Base-by-base conservation (phyloP, 2,113 vertebrate genomes). In the Fukomys damarensis region DNA sequence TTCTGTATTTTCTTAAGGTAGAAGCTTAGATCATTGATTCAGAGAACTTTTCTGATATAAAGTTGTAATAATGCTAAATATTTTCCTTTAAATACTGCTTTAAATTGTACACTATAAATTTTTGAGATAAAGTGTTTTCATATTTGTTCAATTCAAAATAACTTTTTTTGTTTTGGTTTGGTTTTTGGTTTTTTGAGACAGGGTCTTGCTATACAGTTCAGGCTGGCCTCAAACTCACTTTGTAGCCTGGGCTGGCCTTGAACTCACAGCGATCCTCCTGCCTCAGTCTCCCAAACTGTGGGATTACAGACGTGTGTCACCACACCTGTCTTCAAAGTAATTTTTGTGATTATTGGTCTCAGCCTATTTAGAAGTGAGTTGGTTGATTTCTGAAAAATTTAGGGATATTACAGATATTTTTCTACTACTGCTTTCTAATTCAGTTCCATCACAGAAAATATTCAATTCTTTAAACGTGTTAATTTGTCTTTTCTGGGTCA, bases 81-180 rank as follows among this genome's bases (percentile, higher is more conserved):
- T 58, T 74, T 22, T 26, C 54, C 46, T 93, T 68, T 85, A 74
- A 89, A 74, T 16, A 96, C 24, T 85, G 28, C 41, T 81, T 81
- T 68, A 68, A 41, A 7, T 52, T 59, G n/a, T 13, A 54, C 54
- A 22, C 7, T 13, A 76, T 17, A 76, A 81, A 82, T 52, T 81
- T 61, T 94, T 32, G 54, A 85, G 30, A 94, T 26, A 56, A 2
- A 38, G 19, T 49, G 19, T 38, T 86, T 90, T 92, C 30, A 43
- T 86, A 86, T 96, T 68, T 82, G 43, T 52, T 89, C 10, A 96
- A 63, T 87, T 94, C 52, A 93, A 89, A 86, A 65, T 84, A 38
- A 58, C 3, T 58, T 65, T 66, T 66, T 49, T 30, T 5, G 46
- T 49, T 49, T 49, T 49, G 46, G 46, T 49, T 49, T 49, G 46